Evolutionary conservation across 2,113 vertebrate genomes (phyloP).

Genomic region (Phainopepla nitens): DNA sequence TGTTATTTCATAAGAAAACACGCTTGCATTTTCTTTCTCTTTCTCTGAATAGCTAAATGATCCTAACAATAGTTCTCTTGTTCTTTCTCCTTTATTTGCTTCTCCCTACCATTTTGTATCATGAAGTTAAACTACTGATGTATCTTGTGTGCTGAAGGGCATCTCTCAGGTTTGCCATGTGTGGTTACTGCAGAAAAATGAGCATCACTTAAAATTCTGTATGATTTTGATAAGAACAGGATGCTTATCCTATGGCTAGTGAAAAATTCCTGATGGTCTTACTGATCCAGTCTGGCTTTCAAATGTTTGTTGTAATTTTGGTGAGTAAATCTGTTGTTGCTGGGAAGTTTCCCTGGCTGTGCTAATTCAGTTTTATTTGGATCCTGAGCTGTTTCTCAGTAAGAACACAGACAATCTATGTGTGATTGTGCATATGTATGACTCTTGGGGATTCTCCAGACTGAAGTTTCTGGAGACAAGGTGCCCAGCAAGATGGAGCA

Average conservation of each 20-base stretch:
- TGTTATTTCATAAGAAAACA: slow-evolving; percentile 35
- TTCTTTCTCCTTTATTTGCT: neutral
- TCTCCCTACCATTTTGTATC: slow-evolving; percentile 6
- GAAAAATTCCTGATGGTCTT: neutral
- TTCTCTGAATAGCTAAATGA: slow-evolving; percentile 25
- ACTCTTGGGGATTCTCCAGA: neutral
- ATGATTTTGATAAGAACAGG: neutral
- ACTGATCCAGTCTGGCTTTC: neutral
- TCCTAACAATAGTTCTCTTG: slow-evolving; percentile 11
- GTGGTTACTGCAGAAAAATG: neutral
- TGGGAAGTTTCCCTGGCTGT: neutral
- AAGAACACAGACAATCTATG: neutral
- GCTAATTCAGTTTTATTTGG: neutral
- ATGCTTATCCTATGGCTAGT: neutral
- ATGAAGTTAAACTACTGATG: neutral
- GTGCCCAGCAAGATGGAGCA: neutral
- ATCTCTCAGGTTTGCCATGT: neutral
- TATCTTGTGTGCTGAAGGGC: neutral
- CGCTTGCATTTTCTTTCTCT: slow-evolving; percentile 26
- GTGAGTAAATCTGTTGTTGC: neutral
- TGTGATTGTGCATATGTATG: neutral
- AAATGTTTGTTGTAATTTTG: neutral
- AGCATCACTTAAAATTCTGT: neutral
- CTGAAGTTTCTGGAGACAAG: neutral
- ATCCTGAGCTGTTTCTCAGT: neutral